Percentiles rank a stretch among this genome's conserved stretches.
These are phyloP conservation scores for Sprattus sprattus DNA, from an alignment of 2,113 vertebrate species.

Conservation along the genomic window DNA sequence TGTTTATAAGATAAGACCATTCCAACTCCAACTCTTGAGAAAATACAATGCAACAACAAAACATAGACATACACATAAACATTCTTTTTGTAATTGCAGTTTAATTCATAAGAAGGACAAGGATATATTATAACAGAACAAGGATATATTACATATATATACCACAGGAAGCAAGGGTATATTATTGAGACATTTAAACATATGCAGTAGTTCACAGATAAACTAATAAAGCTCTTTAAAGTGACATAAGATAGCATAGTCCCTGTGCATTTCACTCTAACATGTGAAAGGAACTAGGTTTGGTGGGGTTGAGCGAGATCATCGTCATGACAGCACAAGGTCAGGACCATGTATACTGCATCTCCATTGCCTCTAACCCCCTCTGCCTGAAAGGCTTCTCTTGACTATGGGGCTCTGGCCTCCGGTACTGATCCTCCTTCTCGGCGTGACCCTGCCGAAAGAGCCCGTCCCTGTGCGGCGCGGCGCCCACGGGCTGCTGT, in stretches of 20 bases:
- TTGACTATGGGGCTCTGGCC: not conserved
- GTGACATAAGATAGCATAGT: not conserved
- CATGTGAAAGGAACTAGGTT: not conserved
- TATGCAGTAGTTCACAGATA: not conserved
- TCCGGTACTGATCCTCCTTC: not conserved
- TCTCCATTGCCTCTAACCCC: not conserved
- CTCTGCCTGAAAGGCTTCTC: not conserved
- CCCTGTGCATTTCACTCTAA: not conserved
- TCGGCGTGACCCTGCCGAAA: not conserved
- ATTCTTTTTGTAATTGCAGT: not conserved
- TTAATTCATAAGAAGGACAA: not conserved
- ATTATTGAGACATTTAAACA: not conserved
- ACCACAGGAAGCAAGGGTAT: not conserved
- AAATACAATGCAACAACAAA: not conserved
- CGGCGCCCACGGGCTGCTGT: not conserved
- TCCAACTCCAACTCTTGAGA: not conserved
- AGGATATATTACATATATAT: not conserved
- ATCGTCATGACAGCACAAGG: not conserved
- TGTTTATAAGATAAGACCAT: no score
- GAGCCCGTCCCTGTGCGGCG: no score
- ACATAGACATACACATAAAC: not conserved
- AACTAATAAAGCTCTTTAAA: not conserved
- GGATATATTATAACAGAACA: no score
- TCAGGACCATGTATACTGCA: not conserved
- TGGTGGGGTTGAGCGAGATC: not conserved